Conservation (phyloP, 2,797 vertebrate species). For the Prunella strophiata region DNA sequence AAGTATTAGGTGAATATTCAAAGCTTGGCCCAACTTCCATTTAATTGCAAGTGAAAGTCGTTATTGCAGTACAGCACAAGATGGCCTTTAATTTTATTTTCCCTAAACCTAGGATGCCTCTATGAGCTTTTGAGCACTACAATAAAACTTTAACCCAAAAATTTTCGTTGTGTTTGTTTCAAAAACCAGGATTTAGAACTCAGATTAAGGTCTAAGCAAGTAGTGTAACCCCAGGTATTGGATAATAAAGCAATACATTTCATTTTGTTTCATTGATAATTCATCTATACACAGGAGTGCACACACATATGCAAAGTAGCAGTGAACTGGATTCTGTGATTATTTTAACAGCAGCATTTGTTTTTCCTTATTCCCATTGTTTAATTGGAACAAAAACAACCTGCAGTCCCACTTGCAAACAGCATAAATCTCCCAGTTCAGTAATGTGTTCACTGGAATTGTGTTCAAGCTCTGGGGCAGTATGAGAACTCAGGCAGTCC, state of each 20-base stretch:
- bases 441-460: not conserved
- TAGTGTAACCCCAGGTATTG: not conserved
- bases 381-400: constrained; percentile 65
- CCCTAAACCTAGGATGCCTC: not conserved
- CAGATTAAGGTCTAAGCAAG: not conserved
- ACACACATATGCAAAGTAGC: not conserved
- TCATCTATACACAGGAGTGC: not conserved
- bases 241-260: not conserved
- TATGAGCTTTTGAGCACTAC: not conserved
- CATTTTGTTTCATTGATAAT: not conserved
- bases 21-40: not conserved
- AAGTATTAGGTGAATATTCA: not conserved
- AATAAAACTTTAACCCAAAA: not conserved
- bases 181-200: not conserved
- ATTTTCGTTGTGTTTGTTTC: not conserved
- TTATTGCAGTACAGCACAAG: not conserved
- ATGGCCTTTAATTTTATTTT: not conserved
- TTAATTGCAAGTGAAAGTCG: not conserved
- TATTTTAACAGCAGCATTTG: constrained; percentile 23
- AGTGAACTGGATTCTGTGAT: not conserved
- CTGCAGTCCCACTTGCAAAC: not conserved
- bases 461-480: constrained; percentile 11
- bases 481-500: constrained; percentile 50
- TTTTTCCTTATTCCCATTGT: constrained; percentile 60
- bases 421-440: constrained; percentile 58